A percentile compares a stretch with the other conserved stretches of the same genome.
phyloP scores from a whole-genome alignment of 2,888 invertebrate species.

The Agrilus cyanescens region DNA sequence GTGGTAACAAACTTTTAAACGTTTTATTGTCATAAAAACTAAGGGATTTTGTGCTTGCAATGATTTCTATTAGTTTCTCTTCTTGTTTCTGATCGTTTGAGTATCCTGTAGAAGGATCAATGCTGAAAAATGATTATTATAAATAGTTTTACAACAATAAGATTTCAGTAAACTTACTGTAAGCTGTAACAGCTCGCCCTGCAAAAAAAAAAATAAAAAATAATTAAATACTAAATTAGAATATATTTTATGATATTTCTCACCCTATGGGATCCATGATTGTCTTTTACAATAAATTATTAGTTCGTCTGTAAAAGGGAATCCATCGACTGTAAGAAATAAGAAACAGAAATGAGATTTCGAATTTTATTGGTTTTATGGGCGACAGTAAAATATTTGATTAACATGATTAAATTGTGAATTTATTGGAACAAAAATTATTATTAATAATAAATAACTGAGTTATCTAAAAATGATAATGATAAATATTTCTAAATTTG shows the following conservation, averaged over 20 bases:
- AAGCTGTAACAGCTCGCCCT: conserved; percentile 33
- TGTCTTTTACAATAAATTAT: too few species aligned
- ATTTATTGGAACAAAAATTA: too few species aligned
- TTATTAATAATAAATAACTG: too few species aligned
- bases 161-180: conserved; percentile 26
- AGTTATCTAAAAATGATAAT: too few species aligned
- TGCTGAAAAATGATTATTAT: neutral
- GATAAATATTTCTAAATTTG: too few species aligned
- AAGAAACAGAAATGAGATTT: too few species aligned
- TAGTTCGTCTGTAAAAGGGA: too few species aligned
- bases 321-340: too few species aligned
- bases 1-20: conserved; percentile 35
- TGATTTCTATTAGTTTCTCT: conserved; percentile 35
- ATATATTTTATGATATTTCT: conserved; percentile 3
- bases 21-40: conserved; percentile 33
- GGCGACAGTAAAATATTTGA: too few species aligned
- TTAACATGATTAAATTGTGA: too few species aligned
- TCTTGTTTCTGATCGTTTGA: conserved; percentile 31
- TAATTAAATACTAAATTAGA: conserved; percentile 1
- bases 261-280: conserved; percentile 24
- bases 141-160: neutral
- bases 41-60: conserved; percentile 35
- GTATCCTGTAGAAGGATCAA: neutral
- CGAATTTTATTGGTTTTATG: too few species aligned
- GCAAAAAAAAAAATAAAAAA: conserved; percentile 23